Base-by-base conservation (phyloP, 2,113 vertebrate species). In the Egretta garzetta region DNA sequence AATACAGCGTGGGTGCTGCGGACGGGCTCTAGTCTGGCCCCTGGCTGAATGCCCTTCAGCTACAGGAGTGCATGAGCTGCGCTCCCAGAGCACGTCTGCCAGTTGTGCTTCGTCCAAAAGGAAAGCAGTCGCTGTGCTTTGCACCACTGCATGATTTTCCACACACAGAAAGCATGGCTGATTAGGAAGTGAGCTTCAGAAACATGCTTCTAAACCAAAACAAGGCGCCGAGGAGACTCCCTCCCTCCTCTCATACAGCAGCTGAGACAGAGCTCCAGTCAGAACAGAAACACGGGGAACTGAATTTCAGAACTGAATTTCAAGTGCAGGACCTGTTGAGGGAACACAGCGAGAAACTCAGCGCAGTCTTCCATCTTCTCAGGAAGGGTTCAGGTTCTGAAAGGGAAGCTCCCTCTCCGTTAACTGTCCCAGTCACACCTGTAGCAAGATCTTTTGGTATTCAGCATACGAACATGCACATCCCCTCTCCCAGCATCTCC, bases 321-420 rank as follows among this genome's bases (percentile, higher is more conserved):
- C 30, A 82, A 39, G 7, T 14, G 35, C 33, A 50, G 47, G 19
- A 67, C 45, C 39, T 43, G 43, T 15, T 81, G 71, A 80, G 33
- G 62, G 49, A 80, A 80, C 53, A 43, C 22, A 76, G 43, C 11
- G 71, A 79, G 53, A 30, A 79, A 39, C 59, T 70, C 58, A 26
- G 58, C 28, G 30, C 0, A 0, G 8, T 50, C 43, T 55, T 60
- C 24, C 18, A 43, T 6, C 64, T 62, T 70, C 41, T 22, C 24
- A 47, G 30, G 52, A 75, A 73, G 23, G 17, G 35, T 33, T 72
- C 41, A 22, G 45, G 70, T 21, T 77, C 63, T 47, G 60, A 45
- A 59, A 58, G 37, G 79, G 84, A 58, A 45, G 45, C 16, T 62
- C 50, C 37, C 55, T 74, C 72, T 20, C 45, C 19, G 14, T 15